Base-by-base conservation (phyloP, 2,113 vertebrate species). In the Rhabdomys dilectus region DNA sequence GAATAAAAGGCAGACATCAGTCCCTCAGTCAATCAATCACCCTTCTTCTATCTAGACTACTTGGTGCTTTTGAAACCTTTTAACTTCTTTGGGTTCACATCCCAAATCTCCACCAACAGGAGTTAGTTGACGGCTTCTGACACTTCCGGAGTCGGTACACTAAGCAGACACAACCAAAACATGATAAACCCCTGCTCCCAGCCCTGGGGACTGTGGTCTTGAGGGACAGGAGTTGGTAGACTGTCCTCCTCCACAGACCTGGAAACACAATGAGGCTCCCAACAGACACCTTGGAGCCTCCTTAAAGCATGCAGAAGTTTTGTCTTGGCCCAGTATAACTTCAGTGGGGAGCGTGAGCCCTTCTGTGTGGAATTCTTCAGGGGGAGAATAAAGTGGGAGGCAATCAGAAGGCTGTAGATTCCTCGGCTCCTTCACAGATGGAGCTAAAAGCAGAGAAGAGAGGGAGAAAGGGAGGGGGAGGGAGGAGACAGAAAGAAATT, bases 391-490 rank as follows among this genome's bases (percentile, higher is more conserved):
- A 3, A 3, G 42, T 10, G 3, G 22, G 82, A 53, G 31, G 36
- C 36, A 76, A 24, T 19, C 60, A 36, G 42, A 48, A 81, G 82
- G 48, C 48, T 51, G 16, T 1, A 3, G 22, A 26, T 31, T n/a
- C 58, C 9, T 7, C 8, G 19, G 73, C 8, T 13, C 31, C 45
- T 45, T 53, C 36, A 26, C 15, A 34, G 22, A 17, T 1, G 31
- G 13, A 1, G 10, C 11, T 34, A 51, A 64, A 34, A 73, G 21
- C 2, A 45, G 8, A n/a, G 42, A 56, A 51, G 24, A 66, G 29
- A 66, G 39, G 19, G 12, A 11, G 7, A 19, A 1, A 0, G 17
- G 17, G 5, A 8, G 16, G 7, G 13, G n/a, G 16, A 45, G 6
- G 16, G 62, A 16, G 4, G 86, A 21, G 4, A 29, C 21, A 24